Percentiles rank a stretch among this genome's conserved stretches.
Evolutionary conservation across 1,140 invertebrate genomes (phyloP).

Genomic region (Hesperophylax magnus): DNA sequence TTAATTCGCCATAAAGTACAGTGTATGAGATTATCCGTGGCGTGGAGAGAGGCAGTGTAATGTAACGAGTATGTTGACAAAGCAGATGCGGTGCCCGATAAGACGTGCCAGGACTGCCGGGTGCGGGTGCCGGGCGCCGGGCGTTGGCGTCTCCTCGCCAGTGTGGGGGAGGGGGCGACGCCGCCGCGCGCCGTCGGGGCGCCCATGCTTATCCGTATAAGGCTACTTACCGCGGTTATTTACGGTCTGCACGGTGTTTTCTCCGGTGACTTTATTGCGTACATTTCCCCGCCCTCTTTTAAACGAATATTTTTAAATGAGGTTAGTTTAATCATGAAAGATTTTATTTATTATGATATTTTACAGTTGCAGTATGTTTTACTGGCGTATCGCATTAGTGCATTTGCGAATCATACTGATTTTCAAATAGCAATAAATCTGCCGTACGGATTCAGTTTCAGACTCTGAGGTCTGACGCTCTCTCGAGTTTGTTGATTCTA

Average conservation of each 20-base stretch:
- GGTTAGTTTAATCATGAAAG: too few species aligned
- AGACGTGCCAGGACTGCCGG: background rate
- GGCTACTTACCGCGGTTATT: conserved; percentile 9
- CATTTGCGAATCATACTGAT: too few species aligned
- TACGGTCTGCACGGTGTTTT: background rate
- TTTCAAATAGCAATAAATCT: too few species aligned
- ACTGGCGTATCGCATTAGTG: too few species aligned
- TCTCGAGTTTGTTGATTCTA: background rate
- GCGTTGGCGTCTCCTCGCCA: background rate
- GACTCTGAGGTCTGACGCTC: background rate
- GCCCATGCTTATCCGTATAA: background rate
- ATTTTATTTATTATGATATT: too few species aligned
- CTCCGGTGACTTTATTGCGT: background rate
- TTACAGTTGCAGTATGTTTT: too few species aligned
- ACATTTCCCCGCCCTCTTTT: too few species aligned
- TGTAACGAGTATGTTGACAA: conserved; percentile 18
- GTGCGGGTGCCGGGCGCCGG: background rate
- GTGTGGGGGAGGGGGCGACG: background rate
- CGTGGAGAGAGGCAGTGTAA: conserved; percentile 9
- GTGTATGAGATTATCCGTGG: background rate
- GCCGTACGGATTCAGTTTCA: background rate
- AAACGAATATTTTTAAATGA: too few species aligned
- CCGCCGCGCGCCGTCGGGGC: background rate
- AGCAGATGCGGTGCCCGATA: conserved; percentile 29
- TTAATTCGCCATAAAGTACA: too few species aligned